Percentiles rank a stretch among this genome's conserved stretches.
Evolutionary conservation across 2,797 vertebrate genomes (phyloP).

Genomic region (Carapus acus): DNA sequence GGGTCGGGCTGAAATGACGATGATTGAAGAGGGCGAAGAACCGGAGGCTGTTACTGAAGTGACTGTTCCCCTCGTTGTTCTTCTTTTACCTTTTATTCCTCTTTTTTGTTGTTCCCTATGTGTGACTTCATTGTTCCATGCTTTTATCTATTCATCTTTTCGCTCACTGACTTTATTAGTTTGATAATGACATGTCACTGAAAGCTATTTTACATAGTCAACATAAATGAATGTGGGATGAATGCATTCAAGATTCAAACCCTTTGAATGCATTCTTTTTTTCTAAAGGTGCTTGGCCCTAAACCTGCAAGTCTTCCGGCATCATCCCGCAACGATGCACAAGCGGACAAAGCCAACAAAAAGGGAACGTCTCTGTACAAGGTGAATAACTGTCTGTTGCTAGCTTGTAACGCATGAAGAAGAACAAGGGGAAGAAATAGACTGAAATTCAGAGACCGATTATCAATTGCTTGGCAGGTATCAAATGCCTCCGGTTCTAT

Average conservation of each 20-base stretch:
- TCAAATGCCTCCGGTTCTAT: constrained; percentile 68
- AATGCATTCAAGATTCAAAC: no score
- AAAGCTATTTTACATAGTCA: no score
- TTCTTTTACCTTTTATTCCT: neutral
- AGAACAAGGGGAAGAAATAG: no score
- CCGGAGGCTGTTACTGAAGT: constrained; percentile 58
- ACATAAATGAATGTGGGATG: no score
- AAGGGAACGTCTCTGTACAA: constrained; percentile 57
- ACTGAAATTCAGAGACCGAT: no score
- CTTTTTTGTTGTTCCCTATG: neutral
- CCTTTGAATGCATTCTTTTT: constrained; percentile 10
- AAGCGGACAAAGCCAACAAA: constrained; percentile 32
- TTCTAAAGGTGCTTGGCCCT: constrained; percentile 65
- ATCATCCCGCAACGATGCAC: constrained; percentile 35
- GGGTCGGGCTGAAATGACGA: constrained; percentile 51
- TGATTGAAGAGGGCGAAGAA: constrained; percentile 61
- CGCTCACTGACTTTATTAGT: no score
- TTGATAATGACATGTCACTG: no score
- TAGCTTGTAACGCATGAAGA: no score
- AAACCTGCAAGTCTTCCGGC: constrained; percentile 53
- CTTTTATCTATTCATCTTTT: no score
- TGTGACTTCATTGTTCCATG: no score
- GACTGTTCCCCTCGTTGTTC: constrained; percentile 14
- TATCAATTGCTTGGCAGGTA: constrained; percentile 59
- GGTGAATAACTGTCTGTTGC: no score